Conservation (phyloP, 2,113 vertebrate species). For the Nettapus auritus region DNA sequence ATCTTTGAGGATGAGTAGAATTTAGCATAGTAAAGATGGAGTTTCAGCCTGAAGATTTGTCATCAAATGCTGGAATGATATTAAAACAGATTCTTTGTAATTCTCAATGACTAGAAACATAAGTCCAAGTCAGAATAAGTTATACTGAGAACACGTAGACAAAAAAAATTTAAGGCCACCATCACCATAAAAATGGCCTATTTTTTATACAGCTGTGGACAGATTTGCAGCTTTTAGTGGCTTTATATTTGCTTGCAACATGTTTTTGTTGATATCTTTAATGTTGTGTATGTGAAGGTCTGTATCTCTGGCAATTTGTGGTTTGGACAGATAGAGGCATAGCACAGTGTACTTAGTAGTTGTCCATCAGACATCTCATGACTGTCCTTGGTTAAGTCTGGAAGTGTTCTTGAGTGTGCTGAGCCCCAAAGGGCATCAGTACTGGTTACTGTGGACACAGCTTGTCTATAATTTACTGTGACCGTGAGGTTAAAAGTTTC, state of each 20-base stretch:
- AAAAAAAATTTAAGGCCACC: neutral
- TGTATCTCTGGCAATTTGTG: neutral
- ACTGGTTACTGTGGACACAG: neutral
- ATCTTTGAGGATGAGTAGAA: neutral
- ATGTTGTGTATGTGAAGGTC: neutral
- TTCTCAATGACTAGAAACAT: neutral
- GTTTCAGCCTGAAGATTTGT: neutral
- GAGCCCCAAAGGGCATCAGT: neutral
- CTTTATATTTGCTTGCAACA: neutral
- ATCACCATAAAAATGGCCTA: neutral
- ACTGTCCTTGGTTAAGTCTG: neutral
- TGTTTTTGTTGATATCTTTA: neutral
- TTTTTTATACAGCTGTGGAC: neutral
- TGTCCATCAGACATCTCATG: neutral
- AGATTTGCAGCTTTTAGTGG: neutral
- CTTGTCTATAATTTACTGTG: neutral
- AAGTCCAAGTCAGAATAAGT: neutral
- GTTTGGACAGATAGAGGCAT: neutral
- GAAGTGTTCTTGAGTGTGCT: neutral
- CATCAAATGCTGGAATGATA: neutral
- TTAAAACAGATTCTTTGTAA: neutral
- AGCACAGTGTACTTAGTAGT: neutral
- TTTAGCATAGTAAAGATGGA: neutral
- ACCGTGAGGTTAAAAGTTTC: neutral
- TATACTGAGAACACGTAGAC: neutral